phyloP scores from a whole-genome alignment of 1,140 invertebrate genomes.

The Bombus fervidus region DNA sequence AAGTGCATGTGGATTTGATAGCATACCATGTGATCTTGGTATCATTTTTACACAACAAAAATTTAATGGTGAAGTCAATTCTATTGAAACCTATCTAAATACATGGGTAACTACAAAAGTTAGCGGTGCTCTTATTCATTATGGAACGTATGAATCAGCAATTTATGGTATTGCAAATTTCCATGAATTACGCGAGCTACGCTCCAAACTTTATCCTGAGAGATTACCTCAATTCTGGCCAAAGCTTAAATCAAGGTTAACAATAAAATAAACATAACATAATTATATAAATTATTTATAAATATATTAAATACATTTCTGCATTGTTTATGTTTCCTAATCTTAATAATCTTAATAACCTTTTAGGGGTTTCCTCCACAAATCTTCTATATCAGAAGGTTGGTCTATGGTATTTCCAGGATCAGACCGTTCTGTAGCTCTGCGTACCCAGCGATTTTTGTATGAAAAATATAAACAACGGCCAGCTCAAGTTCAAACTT shows the following conservation, averaged over 20 bases:
- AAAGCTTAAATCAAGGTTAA: constrained; percentile 83
- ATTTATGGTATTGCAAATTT: constrained; percentile 88
- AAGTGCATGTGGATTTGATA: constrained; percentile 95
- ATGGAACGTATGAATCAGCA: constrained; percentile 92
- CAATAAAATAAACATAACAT: background rate
- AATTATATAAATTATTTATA: too few species aligned
- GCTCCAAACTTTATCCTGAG: constrained; percentile 86
- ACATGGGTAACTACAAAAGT: constrained; percentile 71
- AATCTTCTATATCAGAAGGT: constrained; percentile 84
- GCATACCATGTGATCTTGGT: constrained; percentile 94
- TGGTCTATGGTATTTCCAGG: constrained; percentile 92
- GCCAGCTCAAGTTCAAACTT: constrained; percentile 88
- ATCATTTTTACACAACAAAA: constrained; percentile 88
- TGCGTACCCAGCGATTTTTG: constrained; percentile 89
- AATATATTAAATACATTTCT: background rate
- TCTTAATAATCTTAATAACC: background rate
- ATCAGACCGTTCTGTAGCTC: constrained; percentile 90
- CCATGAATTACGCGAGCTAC: constrained; percentile 85
- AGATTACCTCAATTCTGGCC: constrained; percentile 86
- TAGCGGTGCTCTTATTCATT: constrained; percentile 84
- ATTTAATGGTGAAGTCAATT: constrained; percentile 88
- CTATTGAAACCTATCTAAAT: constrained; percentile 88
- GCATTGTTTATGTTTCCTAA: constrained; percentile 24
- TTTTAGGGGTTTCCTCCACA: constrained; percentile 85
- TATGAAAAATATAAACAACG: constrained; percentile 87